phyloP scores from a whole-genome alignment of 2,113 vertebrate species.

The Kobus ellipsiprymnus region DNA sequence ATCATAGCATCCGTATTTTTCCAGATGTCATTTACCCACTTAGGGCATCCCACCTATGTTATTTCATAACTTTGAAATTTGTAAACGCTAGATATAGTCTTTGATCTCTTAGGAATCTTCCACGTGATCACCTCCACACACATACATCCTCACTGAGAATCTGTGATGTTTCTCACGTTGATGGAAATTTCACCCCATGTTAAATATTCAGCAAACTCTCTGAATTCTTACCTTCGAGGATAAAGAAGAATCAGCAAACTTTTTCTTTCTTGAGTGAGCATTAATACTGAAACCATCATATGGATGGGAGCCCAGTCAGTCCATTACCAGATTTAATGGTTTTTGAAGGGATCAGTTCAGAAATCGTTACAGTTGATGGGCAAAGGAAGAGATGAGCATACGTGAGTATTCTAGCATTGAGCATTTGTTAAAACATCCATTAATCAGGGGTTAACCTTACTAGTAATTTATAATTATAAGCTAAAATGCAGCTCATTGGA shows the following conservation, averaged over 20 bases:
- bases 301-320: neutral
- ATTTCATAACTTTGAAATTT: neutral
- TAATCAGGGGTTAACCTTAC: conserved; percentile 48
- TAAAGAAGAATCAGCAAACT: neutral
- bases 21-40: neutral
- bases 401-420: neutral
- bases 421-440: conserved; percentile 39
- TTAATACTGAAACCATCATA: neutral
- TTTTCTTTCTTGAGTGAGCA: conserved; percentile 16
- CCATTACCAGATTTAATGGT: conserved; percentile 17
- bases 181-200: neutral
- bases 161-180: neutral
- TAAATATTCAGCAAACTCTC: neutral
- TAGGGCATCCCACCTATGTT: neutral
- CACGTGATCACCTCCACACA: neutral
- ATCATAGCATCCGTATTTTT: neutral
- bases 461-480: conserved; percentile 45
- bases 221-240: neutral
- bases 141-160: neutral
- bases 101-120: neutral
- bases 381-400: conserved; percentile 32
- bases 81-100: neutral
- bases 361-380: neutral
- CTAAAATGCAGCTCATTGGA: neutral
- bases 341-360: conserved; percentile 3